phyloP scores from a whole-genome alignment of 1,140 invertebrate species.

The Nasonia vitripennis region DNA sequence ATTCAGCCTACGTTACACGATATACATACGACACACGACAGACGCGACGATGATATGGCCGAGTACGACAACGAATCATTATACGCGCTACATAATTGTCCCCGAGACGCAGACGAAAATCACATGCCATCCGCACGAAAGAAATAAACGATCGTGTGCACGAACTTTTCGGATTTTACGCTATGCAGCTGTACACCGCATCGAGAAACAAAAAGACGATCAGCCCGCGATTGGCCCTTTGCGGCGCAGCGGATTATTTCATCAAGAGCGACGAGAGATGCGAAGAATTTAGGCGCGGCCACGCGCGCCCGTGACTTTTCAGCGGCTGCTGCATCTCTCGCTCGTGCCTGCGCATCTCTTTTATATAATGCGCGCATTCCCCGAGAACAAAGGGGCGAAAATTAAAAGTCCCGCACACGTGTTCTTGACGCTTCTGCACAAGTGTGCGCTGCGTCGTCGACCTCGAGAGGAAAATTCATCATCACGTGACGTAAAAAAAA shows the following conservation, averaged over 20 bases:
- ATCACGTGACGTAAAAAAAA: not conserved
- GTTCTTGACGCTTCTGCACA: not conserved
- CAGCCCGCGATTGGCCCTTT: not conserved
- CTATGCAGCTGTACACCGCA: no score
- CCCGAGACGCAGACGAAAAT: not conserved
- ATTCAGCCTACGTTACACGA: not conserved
- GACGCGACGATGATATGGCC: not conserved
- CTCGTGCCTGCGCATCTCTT: slow-evolving; percentile 47
- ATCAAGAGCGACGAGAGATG: not conserved
- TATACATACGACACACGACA: not conserved
- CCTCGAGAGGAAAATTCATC: not conserved
- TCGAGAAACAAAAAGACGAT: no score
- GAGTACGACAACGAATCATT: not conserved
- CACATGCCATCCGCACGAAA: not conserved
- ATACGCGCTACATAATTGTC: not conserved
- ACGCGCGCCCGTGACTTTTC: slow-evolving; percentile 39
- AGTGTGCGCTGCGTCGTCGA: not conserved
- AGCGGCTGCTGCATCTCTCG: not conserved
- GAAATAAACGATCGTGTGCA: no score
- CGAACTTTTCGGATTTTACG: no score
- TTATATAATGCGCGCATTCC: slow-evolving; percentile 30
- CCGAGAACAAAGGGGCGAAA: slow-evolving; percentile 47
- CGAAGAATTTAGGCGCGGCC: slow-evolving; percentile 43
- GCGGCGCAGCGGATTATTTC: slow-evolving; percentile 2
- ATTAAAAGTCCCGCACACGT: slow-evolving; percentile 35